Conservation (phyloP, 2,888 invertebrate species). For the Gymnoscelis rufifasciata region DNA sequence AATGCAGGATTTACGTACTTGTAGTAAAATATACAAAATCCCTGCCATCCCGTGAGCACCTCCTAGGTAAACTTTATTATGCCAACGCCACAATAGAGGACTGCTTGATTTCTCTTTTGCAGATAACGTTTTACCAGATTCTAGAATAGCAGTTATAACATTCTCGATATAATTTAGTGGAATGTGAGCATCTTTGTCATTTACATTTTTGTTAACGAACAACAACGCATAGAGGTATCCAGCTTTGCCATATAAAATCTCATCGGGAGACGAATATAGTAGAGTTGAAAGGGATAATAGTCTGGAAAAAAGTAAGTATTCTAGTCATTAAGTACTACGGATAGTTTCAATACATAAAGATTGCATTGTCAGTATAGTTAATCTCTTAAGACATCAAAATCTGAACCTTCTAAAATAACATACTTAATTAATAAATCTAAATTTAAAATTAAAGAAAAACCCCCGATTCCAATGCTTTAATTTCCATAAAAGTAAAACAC, state of each 20-base stretch:
- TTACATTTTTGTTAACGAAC: constrained; percentile 84
- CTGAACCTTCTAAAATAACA: no score
- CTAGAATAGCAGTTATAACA: constrained; percentile 81
- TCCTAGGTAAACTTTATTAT: constrained; percentile 90
- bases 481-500: no score
- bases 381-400: no score
- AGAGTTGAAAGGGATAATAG: constrained; percentile 76
- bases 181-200: constrained; percentile 73
- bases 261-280: constrained; percentile 84
- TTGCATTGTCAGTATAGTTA: no score
- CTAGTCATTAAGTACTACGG: no score
- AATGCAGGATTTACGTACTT: constrained; percentile 71
- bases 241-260: constrained; percentile 90
- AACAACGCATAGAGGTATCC: constrained; percentile 90
- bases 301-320: no score
- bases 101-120: constrained; percentile 70
- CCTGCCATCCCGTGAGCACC: constrained; percentile 94
- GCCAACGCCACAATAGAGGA: constrained; percentile 92
- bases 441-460: no score
- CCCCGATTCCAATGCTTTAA: no score
- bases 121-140: constrained; percentile 82
- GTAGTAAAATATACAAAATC: constrained; percentile 89
- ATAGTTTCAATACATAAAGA: no score
- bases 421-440: no score
- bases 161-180: constrained; percentile 78